A percentile compares a stretch with the other conserved stretches of the same genome.
phyloP scores from a whole-genome alignment of 2,797 vertebrate genomes.

The Anguilla obscura region DNA sequence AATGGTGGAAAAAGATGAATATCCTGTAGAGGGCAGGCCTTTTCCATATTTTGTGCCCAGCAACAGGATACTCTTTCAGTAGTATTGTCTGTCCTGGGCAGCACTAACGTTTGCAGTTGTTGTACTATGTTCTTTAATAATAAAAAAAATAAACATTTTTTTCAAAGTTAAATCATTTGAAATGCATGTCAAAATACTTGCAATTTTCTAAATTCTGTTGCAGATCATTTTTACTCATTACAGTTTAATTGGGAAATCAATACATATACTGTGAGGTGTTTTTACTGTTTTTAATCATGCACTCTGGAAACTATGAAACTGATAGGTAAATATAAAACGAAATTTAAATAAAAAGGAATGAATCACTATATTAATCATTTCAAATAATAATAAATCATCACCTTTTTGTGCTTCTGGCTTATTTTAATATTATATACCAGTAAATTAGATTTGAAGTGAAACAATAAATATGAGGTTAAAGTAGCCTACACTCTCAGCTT shows the following conservation, averaged over 20 bases:
- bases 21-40: constrained; percentile 63
- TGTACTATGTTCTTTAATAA: neutral
- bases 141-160: neutral
- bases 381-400: too few species aligned
- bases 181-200: neutral
- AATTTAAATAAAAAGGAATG: neutral
- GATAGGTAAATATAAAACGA: neutral
- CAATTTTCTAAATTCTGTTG: neutral
- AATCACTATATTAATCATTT: too few species aligned
- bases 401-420: too few species aligned
- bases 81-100: neutral
- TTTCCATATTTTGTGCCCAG: constrained; percentile 38
- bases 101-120: neutral
- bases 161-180: neutral
- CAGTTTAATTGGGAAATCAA: neutral
- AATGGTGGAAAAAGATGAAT: constrained; percentile 7
- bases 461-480: too few species aligned
- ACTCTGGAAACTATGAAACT: neutral
- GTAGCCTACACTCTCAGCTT: too few species aligned
- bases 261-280: neutral
- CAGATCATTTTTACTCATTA: neutral
- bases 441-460: too few species aligned
- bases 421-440: too few species aligned
- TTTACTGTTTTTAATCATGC: neutral
- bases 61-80: neutral